phyloP scores from a whole-genome alignment of 2,888 invertebrate genomes.

The Drosophila percnosoma region DNA sequence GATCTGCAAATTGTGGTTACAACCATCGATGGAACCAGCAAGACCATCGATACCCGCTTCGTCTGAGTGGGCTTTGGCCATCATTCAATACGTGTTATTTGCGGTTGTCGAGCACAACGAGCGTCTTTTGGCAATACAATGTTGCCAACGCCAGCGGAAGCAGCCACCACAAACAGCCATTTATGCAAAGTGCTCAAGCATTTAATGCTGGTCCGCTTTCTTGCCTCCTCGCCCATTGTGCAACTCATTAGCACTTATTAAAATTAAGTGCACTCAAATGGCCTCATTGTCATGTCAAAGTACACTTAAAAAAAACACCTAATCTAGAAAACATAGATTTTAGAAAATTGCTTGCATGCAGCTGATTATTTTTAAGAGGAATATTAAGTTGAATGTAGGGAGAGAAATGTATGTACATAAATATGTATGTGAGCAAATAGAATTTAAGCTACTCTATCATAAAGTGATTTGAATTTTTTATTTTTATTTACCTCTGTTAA shows the following conservation, averaged over 20 bases:
- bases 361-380: not conserved
- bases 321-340: not conserved
- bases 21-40: not conserved
- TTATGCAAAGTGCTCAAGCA: conserved; percentile 65
- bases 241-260: conserved; percentile 84
- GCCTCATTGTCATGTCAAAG: not conserved
- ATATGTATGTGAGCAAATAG: not conserved
- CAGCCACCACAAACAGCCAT: conserved; percentile 52
- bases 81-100: conserved; percentile 57
- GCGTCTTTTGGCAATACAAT: conserved; percentile 61
- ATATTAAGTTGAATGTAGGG: not conserved
- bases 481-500: not conserved
- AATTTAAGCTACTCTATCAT: not conserved
- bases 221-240: conserved; percentile 49
- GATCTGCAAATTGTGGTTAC: conserved; percentile 56
- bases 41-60: conserved; percentile 20
- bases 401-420: not conserved
- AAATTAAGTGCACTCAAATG: conserved; percentile 71
- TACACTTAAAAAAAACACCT: conserved; percentile 12
- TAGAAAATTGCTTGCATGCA: not conserved
- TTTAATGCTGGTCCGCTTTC: conserved; percentile 39
- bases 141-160: conserved; percentile 64
- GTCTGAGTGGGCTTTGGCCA: conserved; percentile 33
- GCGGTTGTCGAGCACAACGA: conserved; percentile 70
- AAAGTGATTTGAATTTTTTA: too few species aligned